These are phyloP conservation scores for Cecropterus lyciades DNA, from an alignment of 1,140 invertebrate species.

Conservation along the genomic window DNA sequence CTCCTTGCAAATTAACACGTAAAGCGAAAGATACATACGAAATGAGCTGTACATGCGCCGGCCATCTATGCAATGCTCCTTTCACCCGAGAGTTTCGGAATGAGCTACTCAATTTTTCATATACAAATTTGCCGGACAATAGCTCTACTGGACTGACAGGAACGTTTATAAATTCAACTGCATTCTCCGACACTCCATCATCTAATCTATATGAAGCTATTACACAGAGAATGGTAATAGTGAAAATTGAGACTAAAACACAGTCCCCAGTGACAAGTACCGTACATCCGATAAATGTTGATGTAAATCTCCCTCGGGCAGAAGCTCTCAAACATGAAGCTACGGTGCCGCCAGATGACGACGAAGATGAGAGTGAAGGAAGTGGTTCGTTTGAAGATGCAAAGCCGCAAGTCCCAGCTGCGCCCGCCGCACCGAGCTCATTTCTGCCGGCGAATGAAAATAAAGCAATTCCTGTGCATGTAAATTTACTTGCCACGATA, in stretches of 20 bases:
- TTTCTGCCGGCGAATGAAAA: conserved; percentile 67
- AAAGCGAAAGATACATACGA: conserved; percentile 46
- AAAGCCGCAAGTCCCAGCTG: conserved; percentile 51
- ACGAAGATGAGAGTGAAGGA: conserved; percentile 74
- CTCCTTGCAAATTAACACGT: conserved; percentile 55
- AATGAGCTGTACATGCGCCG: conserved; percentile 61
- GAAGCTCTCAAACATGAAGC: conserved; percentile 67
- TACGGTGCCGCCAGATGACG: conserved; percentile 71
- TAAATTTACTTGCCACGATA: conserved; percentile 34
- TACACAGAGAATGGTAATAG: conserved; percentile 28
- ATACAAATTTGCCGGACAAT: conserved; percentile 41
- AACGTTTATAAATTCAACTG: conserved; percentile 58
- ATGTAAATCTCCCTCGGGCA: conserved; percentile 45
- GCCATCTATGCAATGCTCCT: conserved; percentile 64
- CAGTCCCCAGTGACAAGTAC: conserved; percentile 28
- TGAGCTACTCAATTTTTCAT: conserved; percentile 60
- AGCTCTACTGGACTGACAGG: conserved; percentile 50
- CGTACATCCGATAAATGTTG: conserved; percentile 10
- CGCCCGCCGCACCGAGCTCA: conserved; percentile 69
- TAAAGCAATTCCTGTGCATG: conserved; percentile 38
- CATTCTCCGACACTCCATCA: conserved; percentile 51
- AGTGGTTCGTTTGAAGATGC: conserved; percentile 66
- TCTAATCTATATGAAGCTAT: conserved; percentile 42
- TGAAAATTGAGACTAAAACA: conserved; percentile 31
- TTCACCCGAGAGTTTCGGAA: conserved; percentile 52